Evolutionary conservation across 1,140 invertebrate genomes (phyloP).

Genomic region (Chrysoperla carnea): DNA sequence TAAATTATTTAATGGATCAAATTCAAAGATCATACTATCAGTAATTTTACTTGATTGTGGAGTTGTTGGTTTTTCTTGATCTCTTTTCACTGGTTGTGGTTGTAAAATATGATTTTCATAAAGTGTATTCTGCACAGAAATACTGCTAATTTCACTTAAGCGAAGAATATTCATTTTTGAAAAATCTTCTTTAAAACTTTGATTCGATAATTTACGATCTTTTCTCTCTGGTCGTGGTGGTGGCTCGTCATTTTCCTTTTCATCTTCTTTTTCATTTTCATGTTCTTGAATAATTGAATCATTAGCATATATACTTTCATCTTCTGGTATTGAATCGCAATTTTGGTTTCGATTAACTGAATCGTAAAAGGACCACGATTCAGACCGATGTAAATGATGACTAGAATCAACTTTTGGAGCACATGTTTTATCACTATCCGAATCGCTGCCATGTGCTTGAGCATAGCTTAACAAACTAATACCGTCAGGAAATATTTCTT

Average conservation of each 20-base stretch:
- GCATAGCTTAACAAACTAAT: constrained; percentile 13
- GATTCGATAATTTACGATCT: constrained; percentile 10
- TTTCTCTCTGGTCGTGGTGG: constrained; percentile 9
- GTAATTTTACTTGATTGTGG: constrained; percentile 5
- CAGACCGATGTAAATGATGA: constrained; percentile 22
- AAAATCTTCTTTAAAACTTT: background rate
- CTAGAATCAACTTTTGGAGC: constrained; percentile 8
- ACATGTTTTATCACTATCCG: constrained; percentile 19
- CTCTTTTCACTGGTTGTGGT: background rate
- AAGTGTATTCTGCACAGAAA: constrained; percentile 7
- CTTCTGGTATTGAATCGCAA: constrained; percentile 7
- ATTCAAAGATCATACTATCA: constrained; percentile 19
- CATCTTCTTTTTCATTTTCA: constrained; percentile 14
- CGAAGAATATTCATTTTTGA: background rate
- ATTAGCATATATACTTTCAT: constrained; percentile 16
- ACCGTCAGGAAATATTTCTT: constrained; percentile 24
- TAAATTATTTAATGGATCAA: constrained; percentile 15
- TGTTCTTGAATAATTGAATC: constrained; percentile 7
- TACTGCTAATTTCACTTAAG: constrained; percentile 1
- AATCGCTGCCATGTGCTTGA: constrained; percentile 21
- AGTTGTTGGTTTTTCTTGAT: constrained; percentile 2
- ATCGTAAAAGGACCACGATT: constrained; percentile 37
- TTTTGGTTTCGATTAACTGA: constrained; percentile 7
- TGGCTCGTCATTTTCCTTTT: constrained; percentile 10
- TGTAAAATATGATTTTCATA: constrained; percentile 12